phyloP scores from a whole-genome alignment of 2,888 invertebrate species.

The Tachina fera region DNA sequence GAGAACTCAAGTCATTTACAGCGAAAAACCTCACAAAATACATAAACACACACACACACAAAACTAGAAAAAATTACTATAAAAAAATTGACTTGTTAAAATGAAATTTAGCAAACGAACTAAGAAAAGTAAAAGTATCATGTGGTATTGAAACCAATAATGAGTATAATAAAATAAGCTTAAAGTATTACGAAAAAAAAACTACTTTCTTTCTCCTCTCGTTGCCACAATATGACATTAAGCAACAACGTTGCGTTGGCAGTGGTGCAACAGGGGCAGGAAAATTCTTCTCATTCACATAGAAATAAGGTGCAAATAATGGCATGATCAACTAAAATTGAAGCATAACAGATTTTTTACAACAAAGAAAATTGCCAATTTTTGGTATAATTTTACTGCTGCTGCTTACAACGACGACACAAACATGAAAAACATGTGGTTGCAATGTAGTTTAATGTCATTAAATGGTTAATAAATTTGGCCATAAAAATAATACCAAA shows the following conservation, averaged over 20 bases:
- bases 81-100: slow-evolving; percentile 63
- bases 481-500: slow-evolving; percentile 49
- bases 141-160: slow-evolving; percentile 77
- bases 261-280: slow-evolving; percentile 41
- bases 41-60: not conserved
- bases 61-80: slow-evolving; percentile 26
- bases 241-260: slow-evolving; percentile 3
- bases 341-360: slow-evolving; percentile 69
- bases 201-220: not conserved
- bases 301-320: slow-evolving; percentile 69
- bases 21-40: not conserved
- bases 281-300: not conserved
- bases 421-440: slow-evolving; percentile 65
- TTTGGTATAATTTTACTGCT: slow-evolving; percentile 58
- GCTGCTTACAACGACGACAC: not conserved
- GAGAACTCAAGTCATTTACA: slow-evolving; percentile 37
- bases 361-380: slow-evolving; percentile 70
- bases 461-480: slow-evolving; percentile 70
- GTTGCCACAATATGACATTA: slow-evolving; percentile 25
- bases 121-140: slow-evolving; percentile 67
- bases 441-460: slow-evolving; percentile 59
- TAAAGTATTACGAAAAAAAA: slow-evolving; percentile 77
- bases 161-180: slow-evolving; percentile 82
- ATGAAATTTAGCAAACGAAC: slow-evolving; percentile 60
- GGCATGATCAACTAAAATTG: slow-evolving; percentile 68